phyloP scores from a whole-genome alignment of 2,888 invertebrate genomes.

The Magallana nippona region DNA sequence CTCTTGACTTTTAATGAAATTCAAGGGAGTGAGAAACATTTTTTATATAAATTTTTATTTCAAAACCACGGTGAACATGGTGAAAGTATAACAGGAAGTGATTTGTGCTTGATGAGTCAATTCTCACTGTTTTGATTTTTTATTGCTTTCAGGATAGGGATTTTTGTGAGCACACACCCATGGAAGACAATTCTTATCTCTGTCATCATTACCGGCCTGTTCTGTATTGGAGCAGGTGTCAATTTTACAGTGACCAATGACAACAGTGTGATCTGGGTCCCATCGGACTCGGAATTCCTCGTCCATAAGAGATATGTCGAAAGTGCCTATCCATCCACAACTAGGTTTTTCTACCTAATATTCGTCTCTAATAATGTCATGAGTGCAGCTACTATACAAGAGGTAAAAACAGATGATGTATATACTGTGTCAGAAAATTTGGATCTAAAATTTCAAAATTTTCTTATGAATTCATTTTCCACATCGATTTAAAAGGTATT shows the following conservation, averaged over 20 bases:
- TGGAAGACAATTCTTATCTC: slow-evolving; percentile 59
- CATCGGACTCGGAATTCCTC: slow-evolving; percentile 61
- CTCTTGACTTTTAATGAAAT: no score
- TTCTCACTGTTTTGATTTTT: no score
- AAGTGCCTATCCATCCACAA: slow-evolving; percentile 63
- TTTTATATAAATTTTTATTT: no score
- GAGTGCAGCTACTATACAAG: slow-evolving; percentile 57
- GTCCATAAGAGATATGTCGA: slow-evolving; percentile 63
- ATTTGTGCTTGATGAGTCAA: no score
- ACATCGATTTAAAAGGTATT: not conserved
- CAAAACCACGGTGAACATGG: no score
- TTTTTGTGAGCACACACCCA: slow-evolving; percentile 62
- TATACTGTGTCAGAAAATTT: not conserved
- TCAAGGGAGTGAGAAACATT: no score
- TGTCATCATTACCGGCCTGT: slow-evolving; percentile 55
- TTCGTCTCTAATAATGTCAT: slow-evolving; percentile 66
- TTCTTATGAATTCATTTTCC: not conserved
- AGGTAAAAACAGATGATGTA: slow-evolving; percentile 59
- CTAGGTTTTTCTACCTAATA: slow-evolving; percentile 63
- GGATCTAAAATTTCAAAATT: not conserved
- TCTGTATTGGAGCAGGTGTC: slow-evolving; percentile 60
- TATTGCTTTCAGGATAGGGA: slow-evolving; percentile 60
- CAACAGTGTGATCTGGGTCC: slow-evolving; percentile 68
- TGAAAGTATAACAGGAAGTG: no score
- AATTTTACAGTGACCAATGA: slow-evolving; percentile 65